Evolutionary conservation across 2,797 vertebrate genomes (phyloP), one percentile per base, ranked within the genome.

Genomic region (Clarias platycephalus): DNA sequence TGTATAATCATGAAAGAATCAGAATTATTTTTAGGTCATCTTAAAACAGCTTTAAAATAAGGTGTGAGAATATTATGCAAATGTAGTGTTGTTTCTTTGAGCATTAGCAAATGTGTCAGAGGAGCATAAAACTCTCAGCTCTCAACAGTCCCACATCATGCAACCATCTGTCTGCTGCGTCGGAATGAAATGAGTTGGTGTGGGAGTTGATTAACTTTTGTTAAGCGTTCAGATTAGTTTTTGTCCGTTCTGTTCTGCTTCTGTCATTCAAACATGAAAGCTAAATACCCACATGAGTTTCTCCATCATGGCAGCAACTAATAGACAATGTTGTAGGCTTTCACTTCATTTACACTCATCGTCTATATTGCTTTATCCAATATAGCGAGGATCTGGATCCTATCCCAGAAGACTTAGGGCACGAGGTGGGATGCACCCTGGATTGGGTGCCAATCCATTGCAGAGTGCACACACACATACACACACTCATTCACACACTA

Each of bases 71-170:
- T 20, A 44, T 79, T 44, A 78, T 81, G 64, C 37, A 37, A 62
- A 66, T 57, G 55, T 58, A 2, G 31, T 62, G 37, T 70, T 78
- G 26, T 84, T 60, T 68, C 67, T 67, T 76, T 89, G 63, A 78
- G 75, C 74, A 28, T 87, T 57, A 74, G 22, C 72, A 74, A 87
- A 82, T 82, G 71, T 83, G 57, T 31, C 84, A 37, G 24, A 72
- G 58, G 44, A 81, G 79, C 44, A 6, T 76, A 74, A 60, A 40
- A 57, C 24, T 63, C 76, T 20, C 15, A 70, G 77, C 40, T 60
- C 55, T 22, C 71, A 31, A 22, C 53, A 64, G 71, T 62, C 53
- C 40, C 78, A 80, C 49, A 62, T 85, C 80, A 22, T n/a, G 49
- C 55, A 68, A n/a, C 62, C 80, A 49, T 85, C 63, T 85, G 53